Evolutionary conservation across 2,888 invertebrate species (phyloP), one percentile per base, ranked within the genome.

Genomic region (Malthinus flaveolus): DNA sequence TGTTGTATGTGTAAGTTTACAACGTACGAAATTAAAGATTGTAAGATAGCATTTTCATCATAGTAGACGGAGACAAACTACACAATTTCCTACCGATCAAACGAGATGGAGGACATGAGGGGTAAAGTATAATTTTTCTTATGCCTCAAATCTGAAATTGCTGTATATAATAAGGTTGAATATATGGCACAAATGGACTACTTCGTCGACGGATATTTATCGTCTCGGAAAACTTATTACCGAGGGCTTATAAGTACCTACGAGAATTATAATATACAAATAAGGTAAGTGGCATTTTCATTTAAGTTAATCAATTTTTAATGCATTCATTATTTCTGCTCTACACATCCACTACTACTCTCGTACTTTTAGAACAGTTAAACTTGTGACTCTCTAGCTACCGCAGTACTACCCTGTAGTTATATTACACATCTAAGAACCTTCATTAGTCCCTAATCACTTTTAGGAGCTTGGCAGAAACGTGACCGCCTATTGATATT

Each of bases 21-120:
- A 75, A 74, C 72, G 73, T 75, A 77, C 79, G 79, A 83, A 83
- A 83, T 84, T 83, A 83, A 83, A 84, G 84, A 84, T 84, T 79
- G 81, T 79, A 79, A 79, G 84, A 83, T 83, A 84, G 82, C 80
- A 80, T 77, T 81, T 81, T 82, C 80, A 83, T 83, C 82, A 81
- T 76, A 74, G 72, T 71, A 69, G 73, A 77, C 71, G 70, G 75
- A 78, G 79, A 82, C 77, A 61, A 61, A 58, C 49, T 54, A 77
- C 75, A 74, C 75, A 75, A 74, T 42, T 45, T 45, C 37, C 48
- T 75, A 73, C 68, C 72, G 66, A 59, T 54, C 56, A 64, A 71
- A 50, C 48, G 64, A 68, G 67, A 71, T 52, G 63, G 62, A 61
- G 61, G 51, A 61, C 61, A 59, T 63, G 64, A 73, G 73, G 70